Base-by-base conservation (phyloP, 1,140 invertebrate species). In the Platorchestia sp. region DNA sequence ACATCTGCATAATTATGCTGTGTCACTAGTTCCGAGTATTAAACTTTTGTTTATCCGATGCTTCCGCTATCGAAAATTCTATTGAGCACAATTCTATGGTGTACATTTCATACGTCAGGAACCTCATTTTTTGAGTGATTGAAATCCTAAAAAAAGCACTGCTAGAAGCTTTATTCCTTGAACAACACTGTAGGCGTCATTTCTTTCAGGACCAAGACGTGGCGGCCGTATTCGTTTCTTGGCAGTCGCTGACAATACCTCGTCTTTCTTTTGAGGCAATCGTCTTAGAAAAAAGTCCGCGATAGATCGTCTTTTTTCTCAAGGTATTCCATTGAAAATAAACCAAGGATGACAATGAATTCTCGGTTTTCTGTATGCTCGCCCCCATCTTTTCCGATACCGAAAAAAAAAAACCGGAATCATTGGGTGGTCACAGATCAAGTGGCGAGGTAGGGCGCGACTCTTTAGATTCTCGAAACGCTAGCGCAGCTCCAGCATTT, bases 301-400 rank as follows among this genome's bases (percentile, higher is more conserved):
- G 87, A 89, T 44, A 41, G 87, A 89, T 89, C 87, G 87, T 43
- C 43, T 89, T 89, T 89, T 89, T 43, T 42, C 43, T 27, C 43
- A 41, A 41, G n/a, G 27, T 44, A 41, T 44, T 89, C 87, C 87
- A 42, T 89, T 89, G 87, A 89, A 89, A 89, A 89, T 89, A 89
- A 89, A 89, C 87, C 87, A 89, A 89, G 87, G 87, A 89, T 89
- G 87, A 89, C 87, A 89, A 89, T 89, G 87, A 89, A 44, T 89
- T 89, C 87, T 89, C 87, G 87, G 87, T 44, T 89, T 41, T 89
- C 87, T 89, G 87, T 89, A 89, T 89, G n/a, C 42, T 44, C 87
- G n/a, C 59, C 59, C 59, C 59, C 59, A 75, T 75, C 59, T 75
- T 75, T 75, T 75, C 59, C 59, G 59, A 75, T 75, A 75, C 59